Evolutionary conservation across 2,888 invertebrate species (phyloP), one percentile per base, ranked within the genome.

Genomic region (Imbricaverruca yamaguchii): DNA sequence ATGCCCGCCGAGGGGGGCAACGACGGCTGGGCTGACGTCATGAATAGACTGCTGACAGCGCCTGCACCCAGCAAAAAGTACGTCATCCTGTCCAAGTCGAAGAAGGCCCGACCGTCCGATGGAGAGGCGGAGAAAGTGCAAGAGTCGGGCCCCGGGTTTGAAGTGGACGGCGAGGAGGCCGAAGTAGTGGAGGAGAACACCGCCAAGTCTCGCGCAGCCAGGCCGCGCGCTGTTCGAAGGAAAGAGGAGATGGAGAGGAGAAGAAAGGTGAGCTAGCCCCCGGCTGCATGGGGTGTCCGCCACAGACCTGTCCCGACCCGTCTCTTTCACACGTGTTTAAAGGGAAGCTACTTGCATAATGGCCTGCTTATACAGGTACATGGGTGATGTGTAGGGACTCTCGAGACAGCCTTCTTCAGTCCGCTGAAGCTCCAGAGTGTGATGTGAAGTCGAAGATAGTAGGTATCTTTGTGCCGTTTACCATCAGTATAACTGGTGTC

Each of bases 21-120:
- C 86, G 88, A 90, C 83, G 93, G 92, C 6, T 95, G 94, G 94
- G 94, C 93, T 3, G 92, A 94, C 87, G 94, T 93, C 0, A 91
- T 95, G 86, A 89, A 92, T 12, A 94, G 94, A 87, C 93, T 95
- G 84, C 89, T 95, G 55, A 91, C 90, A 82, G 90, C 92, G 2
- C 93, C 92, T 86, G 90, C 91, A 0, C 69, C 69, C 25, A 69
- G 39, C 13, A 69, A 69, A 23, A 9, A 23, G 6, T 69, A 69
- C 39, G 87, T 93, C 81, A 93, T 94, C 0, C 87, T 96, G 65
- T 93, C 94, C 0, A 92, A 93, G 86, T 94, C 94, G 0, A 94
- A 93, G 86, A 93, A 93, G 87, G 86, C 86, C 82, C 11, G 25
- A 15, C 69, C 69, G 15, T 25, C 23, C 10, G 39, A 25, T 4